A percentile compares a stretch with the other conserved stretches of the same genome.
These are phyloP conservation scores for Hystrix cristata DNA, from an alignment of 2,113 vertebrate genomes.

Conservation along the genomic window DNA sequence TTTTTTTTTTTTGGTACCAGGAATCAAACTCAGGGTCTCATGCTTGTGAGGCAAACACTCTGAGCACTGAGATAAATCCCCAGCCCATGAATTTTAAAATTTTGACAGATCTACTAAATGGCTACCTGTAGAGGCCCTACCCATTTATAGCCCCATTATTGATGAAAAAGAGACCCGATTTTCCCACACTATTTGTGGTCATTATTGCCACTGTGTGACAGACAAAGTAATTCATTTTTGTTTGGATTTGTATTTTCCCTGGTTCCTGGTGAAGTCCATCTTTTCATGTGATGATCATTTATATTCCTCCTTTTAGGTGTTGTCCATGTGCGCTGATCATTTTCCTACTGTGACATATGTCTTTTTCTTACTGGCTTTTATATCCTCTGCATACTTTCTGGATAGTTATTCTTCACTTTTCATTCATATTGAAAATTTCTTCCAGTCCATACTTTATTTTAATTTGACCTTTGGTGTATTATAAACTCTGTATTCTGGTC, in stretches of 20 bases:
- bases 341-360: neutral
- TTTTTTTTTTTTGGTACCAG: too few species aligned
- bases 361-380: neutral
- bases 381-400: neutral
- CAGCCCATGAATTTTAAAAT: constrained; percentile 62
- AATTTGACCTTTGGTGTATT: neutral
- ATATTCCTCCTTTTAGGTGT: neutral
- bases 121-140: neutral
- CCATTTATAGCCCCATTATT: neutral
- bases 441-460: constrained; percentile 29
- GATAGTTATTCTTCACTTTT: neutral
- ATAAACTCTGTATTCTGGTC: neutral
- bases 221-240: neutral
- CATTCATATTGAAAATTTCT: neutral
- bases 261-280: neutral
- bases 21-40: too few species aligned
- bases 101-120: constrained; percentile 54
- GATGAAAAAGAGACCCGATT: neutral
- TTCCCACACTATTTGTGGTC: neutral
- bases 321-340: neutral
- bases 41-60: too few species aligned
- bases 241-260: neutral
- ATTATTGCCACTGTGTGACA: neutral
- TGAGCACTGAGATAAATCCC: too few species aligned
- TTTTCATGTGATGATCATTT: neutral